A percentile compares a stretch with the other conserved stretches of the same genome.
Conservation (phyloP, 2,888 invertebrate species). For the Cantharis rufa region DNA sequence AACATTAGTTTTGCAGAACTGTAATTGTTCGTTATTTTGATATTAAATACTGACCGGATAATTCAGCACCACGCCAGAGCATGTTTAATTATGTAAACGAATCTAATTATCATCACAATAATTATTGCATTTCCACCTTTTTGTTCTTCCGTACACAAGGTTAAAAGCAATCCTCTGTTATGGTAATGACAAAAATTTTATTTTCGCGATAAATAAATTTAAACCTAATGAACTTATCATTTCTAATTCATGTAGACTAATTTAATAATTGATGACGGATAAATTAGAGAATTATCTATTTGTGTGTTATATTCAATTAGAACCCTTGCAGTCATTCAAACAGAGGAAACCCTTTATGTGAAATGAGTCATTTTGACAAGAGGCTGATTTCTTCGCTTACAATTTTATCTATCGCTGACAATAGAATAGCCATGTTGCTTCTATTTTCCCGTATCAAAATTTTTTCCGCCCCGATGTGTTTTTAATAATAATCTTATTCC, state of each 20-base stretch:
- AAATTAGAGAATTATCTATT: constrained; percentile 26
- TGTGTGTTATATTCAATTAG: constrained; percentile 26
- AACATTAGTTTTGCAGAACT: neutral
- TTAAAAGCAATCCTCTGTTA: neutral
- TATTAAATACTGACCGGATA: neutral
- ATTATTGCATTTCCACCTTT: neutral
- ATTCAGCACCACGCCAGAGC: neutral
- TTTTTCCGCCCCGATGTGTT: constrained; percentile 45
- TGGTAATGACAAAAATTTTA: neutral
- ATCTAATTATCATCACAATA: neutral
- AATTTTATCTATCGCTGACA: neutral
- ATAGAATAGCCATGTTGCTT: neutral
- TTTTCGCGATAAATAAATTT: neutral
- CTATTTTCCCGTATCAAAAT: constrained; percentile 38
- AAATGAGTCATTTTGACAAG: constrained; percentile 37
- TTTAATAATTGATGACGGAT: constrained; percentile 13
- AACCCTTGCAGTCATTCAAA: constrained; percentile 14
- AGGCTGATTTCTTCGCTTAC: neutral
- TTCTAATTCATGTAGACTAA: constrained; percentile 21
- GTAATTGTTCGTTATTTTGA: neutral
- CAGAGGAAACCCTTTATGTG: constrained; percentile 21
- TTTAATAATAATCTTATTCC: constrained; percentile 47
- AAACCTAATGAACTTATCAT: neutral
- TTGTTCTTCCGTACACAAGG: neutral
- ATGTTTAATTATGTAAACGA: neutral